A percentile compares a stretch with the other conserved stretches of the same genome.
Conservation (phyloP, 1,140 invertebrate species). For the Bombus waltoni region DNA sequence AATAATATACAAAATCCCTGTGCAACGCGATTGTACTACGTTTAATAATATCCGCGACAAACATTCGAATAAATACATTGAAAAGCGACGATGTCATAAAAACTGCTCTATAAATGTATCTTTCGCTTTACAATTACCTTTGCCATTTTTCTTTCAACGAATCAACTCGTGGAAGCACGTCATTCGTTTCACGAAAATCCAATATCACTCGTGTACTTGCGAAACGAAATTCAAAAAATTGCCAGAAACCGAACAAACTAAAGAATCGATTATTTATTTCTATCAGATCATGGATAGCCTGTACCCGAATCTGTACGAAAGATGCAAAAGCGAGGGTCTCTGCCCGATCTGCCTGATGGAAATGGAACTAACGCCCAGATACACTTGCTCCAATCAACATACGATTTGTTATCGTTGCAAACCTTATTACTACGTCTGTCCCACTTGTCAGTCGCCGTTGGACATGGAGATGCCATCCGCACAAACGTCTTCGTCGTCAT, state of each 20-base stretch:
- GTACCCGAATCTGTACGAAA: conserved; percentile 74
- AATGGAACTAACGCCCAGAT: conserved; percentile 68
- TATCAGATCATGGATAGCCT: conserved; percentile 64
- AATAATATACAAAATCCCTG: no score
- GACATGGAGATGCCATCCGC: conserved; percentile 47
- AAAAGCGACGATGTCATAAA: no score
- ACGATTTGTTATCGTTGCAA: conserved; percentile 75
- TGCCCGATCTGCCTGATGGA: conserved; percentile 76
- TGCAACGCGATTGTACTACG: no score
- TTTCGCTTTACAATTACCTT: no score
- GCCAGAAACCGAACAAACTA: no score
- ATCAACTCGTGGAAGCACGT: no score
- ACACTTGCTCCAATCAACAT: conserved; percentile 70
- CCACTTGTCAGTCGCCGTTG: conserved; percentile 68
- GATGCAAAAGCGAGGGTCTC: conserved; percentile 70
- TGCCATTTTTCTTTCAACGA: no score
- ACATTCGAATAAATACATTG: no score
- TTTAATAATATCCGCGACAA: no score
- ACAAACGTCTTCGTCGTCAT: conserved; percentile 32
- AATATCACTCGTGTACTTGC: no score
- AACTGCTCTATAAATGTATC: no score
- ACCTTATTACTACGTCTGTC: conserved; percentile 74
- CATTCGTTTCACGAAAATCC: no score
- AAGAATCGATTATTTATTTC: neutral
- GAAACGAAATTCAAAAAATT: neutral